Percentiles rank a stretch among this genome's conserved stretches.
These are phyloP conservation scores for Nebria salina DNA, from an alignment of 2,888 invertebrate species.

Conservation along the genomic window DNA sequence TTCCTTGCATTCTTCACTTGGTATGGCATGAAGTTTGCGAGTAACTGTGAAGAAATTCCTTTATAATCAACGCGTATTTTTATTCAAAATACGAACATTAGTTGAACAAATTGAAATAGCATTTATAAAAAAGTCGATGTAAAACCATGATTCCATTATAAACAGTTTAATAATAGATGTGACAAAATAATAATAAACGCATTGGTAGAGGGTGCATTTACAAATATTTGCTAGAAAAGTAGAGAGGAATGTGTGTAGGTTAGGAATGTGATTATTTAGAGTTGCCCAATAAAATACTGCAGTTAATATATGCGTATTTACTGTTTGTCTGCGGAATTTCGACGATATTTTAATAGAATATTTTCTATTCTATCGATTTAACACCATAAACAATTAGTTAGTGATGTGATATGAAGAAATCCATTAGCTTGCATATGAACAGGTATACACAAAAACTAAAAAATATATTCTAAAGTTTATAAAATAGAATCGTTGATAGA, in stretches of 20 bases:
- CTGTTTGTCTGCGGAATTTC: constrained; percentile 47
- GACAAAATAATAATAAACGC: not conserved
- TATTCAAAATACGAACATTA: constrained; percentile 32
- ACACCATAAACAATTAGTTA: constrained; percentile 30
- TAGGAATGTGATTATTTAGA: constrained; percentile 59
- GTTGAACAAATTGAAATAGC: too few relatives aligned
- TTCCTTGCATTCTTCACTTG: constrained; percentile 35
- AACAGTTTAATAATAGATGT: not conserved
- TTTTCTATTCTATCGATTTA: constrained; percentile 35
- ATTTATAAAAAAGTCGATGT: not conserved
- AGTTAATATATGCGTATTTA: constrained; percentile 36
- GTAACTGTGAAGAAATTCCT: constrained; percentile 46
- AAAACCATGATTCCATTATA: not conserved
- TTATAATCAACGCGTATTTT: constrained; percentile 43
- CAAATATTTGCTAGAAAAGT: constrained; percentile 35
- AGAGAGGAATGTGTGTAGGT: constrained; percentile 59
- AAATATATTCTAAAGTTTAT: not conserved
- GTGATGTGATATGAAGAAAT: constrained; percentile 35
- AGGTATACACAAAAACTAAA: constrained; percentile 28
- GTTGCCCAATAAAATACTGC: constrained; percentile 59
- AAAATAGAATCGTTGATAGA: not conserved
- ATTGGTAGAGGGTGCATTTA: constrained; percentile 4
- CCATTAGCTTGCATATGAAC: constrained; percentile 28
- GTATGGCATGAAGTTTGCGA: constrained; percentile 44
- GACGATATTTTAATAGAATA: constrained; percentile 50